Conservation (phyloP, 2,113 vertebrate species). For the Tetrao urogallus region DNA sequence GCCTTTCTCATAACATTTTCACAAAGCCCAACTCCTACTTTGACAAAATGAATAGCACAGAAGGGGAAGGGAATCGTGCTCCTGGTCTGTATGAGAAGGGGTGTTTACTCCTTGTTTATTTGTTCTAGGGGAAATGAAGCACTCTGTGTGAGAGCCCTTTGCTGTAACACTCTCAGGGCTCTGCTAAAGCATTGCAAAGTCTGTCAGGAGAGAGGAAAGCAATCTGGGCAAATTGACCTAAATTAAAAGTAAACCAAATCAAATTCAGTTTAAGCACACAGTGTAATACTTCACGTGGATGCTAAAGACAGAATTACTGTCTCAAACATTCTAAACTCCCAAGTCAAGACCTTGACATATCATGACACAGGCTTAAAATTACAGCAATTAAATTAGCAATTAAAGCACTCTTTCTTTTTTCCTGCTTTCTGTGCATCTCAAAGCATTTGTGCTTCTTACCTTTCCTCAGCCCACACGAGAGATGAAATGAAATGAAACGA, state of each 20-base stretch:
- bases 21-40: not conserved
- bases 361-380: not conserved
- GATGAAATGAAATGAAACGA: not conserved
- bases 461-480: not conserved
- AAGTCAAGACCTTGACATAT: not conserved
- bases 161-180: not conserved
- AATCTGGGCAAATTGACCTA: conserved; percentile 34
- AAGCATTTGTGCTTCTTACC: not conserved
- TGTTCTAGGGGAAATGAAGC: conserved; percentile 50
- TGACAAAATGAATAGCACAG: not conserved
- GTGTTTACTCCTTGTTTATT: conserved; percentile 59
- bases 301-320: not conserved
- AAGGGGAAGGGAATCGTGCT: not conserved
- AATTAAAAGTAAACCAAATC: conserved; percentile 14
- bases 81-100: not conserved
- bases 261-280: not conserved
- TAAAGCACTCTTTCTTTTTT: not conserved
- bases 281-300: not conserved
- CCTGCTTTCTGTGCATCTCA: not conserved
- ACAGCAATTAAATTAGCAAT: not conserved
- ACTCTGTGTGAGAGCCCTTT: conserved; percentile 43
- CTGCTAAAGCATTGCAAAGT: conserved; percentile 33
- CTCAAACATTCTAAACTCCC: not conserved
- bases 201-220: conserved; percentile 38
- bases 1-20: not conserved